Percentiles rank a stretch among this genome's conserved stretches.
phyloP scores from a whole-genome alignment of 2,113 vertebrate species.

The Fukomys damarensis region DNA sequence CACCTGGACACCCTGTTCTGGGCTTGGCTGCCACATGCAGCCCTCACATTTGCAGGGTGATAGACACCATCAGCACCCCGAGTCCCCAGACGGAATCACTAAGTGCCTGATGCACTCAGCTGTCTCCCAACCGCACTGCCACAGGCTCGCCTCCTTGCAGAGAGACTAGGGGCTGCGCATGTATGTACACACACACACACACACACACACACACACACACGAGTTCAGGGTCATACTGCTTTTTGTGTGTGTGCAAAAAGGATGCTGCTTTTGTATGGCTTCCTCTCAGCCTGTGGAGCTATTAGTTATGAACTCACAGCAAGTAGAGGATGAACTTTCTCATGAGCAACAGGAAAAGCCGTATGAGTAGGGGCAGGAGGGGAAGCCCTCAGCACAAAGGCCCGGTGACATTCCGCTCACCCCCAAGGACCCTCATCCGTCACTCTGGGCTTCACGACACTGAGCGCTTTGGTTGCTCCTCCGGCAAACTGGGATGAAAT shows the following conservation, averaged over 20 bases:
- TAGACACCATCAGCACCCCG: not conserved
- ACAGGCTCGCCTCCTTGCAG: not conserved
- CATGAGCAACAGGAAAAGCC: not conserved
- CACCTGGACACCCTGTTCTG: not conserved
- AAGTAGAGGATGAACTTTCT: not conserved
- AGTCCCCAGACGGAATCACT: not conserved
- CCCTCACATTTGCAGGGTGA: not conserved
- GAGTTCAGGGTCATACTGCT: not conserved
- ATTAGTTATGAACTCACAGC: not conserved
- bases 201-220: too few relatives aligned
- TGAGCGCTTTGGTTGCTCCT: not conserved
- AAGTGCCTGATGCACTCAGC: not conserved
- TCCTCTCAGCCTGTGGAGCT: not conserved
- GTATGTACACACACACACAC: accelerated
- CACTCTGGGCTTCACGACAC: not conserved
- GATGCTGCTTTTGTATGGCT: accelerated
- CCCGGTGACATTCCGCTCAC: accelerated
- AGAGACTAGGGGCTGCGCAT: too few relatives aligned
- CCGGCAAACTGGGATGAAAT: not conserved
- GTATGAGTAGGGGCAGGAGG: not conserved
- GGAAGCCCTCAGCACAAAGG: accelerated
- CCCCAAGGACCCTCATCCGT: not conserved
- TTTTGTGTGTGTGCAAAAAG: not conserved
- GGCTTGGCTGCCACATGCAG: too few relatives aligned
- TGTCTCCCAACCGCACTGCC: not conserved